Evolutionary conservation across 1,140 invertebrate species (phyloP), one percentile per base, ranked within the genome.

Genomic region (Chymomyza costata): DNA sequence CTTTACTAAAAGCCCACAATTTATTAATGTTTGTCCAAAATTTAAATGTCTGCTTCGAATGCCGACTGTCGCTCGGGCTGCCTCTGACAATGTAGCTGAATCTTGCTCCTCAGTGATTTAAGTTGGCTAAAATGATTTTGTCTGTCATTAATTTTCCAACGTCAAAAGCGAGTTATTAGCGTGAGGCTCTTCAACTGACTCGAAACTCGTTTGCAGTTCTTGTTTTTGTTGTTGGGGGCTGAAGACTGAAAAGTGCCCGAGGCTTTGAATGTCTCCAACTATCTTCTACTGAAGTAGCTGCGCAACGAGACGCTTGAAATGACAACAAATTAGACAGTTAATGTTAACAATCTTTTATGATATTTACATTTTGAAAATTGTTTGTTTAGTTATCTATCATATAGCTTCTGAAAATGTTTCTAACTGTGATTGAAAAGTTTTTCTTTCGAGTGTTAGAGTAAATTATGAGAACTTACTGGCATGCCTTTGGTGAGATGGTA

Each of bases 261-360:
- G n/a, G 43, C 43, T 53, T 34, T 30, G 44, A 6, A 1, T 47
- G 18, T 25, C 15, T 47, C 30, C 2, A n/a, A 11, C 31, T 39
- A 38, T 19, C 10, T 56, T 59, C 68, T 67, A 31, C 68, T 80
- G 71, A 67, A 73, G 68, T 63, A 73, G 68, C 68, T 71, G 66
- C 46, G 44, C 10, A 51, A 61, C 44, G 41, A 44, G 60, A 61
- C 46, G 52, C 17, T 48, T 21, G 55, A 67, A 76, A 78, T 78
- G 71, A 78, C 71, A 78, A 78, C 71, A 78, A 78, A 78, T 78
- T 78, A 78, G 71, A 78, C 71, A 78, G 66, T 80, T 80, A 80
- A 67, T 78, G 71, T 64, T 78, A 78, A 78, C 71, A 78, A 60
- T 78, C 71, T 78, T 70, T 80, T 66, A 71, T 80, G 73, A 78